Evolutionary conservation across 2,113 vertebrate species (phyloP).

Genomic region (Hyperoodon ampullatus): DNA sequence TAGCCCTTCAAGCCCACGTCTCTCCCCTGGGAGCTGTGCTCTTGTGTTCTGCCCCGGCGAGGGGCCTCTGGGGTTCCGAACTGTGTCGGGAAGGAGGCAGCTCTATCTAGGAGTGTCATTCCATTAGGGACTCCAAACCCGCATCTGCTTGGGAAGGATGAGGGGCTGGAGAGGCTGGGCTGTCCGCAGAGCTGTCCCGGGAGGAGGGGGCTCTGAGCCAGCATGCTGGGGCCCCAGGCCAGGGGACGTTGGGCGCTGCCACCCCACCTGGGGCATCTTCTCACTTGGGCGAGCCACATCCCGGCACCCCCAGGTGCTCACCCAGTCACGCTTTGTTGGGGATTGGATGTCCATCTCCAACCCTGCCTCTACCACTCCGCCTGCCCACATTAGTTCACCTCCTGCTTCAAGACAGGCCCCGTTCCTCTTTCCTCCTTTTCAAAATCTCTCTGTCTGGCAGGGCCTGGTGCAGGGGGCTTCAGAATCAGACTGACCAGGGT

Average conservation of each 20-base stretch:
- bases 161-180: neutral
- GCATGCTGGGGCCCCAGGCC: neutral
- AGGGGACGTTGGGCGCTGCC: neutral
- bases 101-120: neutral
- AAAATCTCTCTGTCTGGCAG: neutral
- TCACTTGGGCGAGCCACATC: neutral
- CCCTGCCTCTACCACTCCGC: too few species aligned
- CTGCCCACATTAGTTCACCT: neutral
- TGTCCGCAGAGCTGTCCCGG: neutral
- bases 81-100: neutral
- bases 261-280: neutral
- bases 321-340: neutral
- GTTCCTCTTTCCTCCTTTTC: neutral
- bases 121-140: neutral
- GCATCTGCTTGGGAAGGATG: neutral
- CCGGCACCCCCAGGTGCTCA: neutral
- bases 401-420: neutral
- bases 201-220: neutral
- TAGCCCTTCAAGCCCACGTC: fast-evolving
- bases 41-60: neutral
- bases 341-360: neutral
- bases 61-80: neutral
- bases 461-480: fast-evolving
- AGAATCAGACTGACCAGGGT: neutral
- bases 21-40: neutral